Evolutionary conservation across 2,797 vertebrate species (phyloP).

Genomic region (Pseudomugil gertrudae): DNA sequence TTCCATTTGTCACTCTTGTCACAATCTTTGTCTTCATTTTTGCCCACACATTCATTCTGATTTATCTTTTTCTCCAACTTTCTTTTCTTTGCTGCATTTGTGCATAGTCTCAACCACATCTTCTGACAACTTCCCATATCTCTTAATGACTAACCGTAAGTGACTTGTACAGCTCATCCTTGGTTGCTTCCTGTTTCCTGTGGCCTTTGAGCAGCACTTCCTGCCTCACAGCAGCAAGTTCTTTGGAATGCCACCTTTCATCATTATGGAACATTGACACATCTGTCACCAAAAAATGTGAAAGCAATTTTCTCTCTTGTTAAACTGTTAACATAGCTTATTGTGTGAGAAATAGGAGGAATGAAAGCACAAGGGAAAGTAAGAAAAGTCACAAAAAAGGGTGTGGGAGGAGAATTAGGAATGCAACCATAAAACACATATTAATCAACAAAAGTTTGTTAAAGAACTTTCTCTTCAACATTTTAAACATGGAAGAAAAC

Average conservation of each 20-base stretch:
- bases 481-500: neutral
- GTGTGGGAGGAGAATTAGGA: conserved; percentile 32
- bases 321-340: conserved; percentile 61
- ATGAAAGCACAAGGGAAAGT: conserved; percentile 39
- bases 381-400: conserved; percentile 37
- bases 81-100: conserved; percentile 27
- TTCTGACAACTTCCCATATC: conserved; percentile 27
- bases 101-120: neutral
- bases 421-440: conserved; percentile 9
- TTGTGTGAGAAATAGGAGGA: conserved; percentile 57
- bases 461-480: neutral
- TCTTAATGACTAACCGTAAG: conserved; percentile 39
- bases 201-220: conserved; percentile 63
- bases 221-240: conserved; percentile 49
- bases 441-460: conserved; percentile 5
- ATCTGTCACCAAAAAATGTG: conserved; percentile 45
- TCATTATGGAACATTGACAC: conserved; percentile 53
- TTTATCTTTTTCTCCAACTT: conserved; percentile 8
- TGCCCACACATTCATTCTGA: neutral
- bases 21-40: conserved; percentile 26
- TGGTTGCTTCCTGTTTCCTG: conserved; percentile 74
- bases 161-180: conserved; percentile 63
- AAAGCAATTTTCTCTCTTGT: conserved; percentile 42
- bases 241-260: conserved; percentile 63
- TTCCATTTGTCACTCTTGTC: conserved; percentile 33